Evolutionary conservation across 2,888 invertebrate genomes (phyloP), one percentile per base, ranked within the genome.

Genomic region (Polydrusus cervinus): DNA sequence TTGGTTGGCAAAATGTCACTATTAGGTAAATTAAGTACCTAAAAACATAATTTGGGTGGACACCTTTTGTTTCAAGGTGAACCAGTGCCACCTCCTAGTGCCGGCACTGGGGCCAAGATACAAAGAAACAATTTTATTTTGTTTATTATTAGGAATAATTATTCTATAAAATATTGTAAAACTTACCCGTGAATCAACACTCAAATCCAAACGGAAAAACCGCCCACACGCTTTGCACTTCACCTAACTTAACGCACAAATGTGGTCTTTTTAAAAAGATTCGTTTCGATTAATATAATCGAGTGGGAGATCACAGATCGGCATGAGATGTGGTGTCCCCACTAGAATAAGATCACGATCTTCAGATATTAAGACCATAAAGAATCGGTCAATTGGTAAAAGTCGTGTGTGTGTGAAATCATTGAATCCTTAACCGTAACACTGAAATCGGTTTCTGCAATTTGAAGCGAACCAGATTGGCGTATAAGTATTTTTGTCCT

Each of bases 281-380:
- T 53, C 45, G 30, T 57, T 69, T 55, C 65, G 65, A 70, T 70
- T 60, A 60, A 60, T 18, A n/a, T 49, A n/a, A 47, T 40, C 64
- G 75, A 71, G 76, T 76, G 76, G 72, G 76, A 76, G 76, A 72
- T 64, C 30, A 49, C 45, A 72, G 76, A 72, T 64, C 30, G 40
- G 34, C 68, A 57, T 69, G 76, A 72, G 72, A 76, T 71, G 71
- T 57, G 62, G 71, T 75, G 71, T 75, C 75, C 64, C 71, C 64
- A 75, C 75, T 71, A 34, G 38, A 71, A 75, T 64, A 71, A 75
- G 75, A 75, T 75, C 75, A 75, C 68, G 71, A 75, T 71, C 66
- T 71, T 49, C 18, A 14, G 43, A 70, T 65, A 65, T 65, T 55
- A 67, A 75, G 53, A 61, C 71, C 71, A 66, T 71, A 75, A 66